Conservation (phyloP, 2,888 invertebrate species). For the Galeruca laticollis region DNA sequence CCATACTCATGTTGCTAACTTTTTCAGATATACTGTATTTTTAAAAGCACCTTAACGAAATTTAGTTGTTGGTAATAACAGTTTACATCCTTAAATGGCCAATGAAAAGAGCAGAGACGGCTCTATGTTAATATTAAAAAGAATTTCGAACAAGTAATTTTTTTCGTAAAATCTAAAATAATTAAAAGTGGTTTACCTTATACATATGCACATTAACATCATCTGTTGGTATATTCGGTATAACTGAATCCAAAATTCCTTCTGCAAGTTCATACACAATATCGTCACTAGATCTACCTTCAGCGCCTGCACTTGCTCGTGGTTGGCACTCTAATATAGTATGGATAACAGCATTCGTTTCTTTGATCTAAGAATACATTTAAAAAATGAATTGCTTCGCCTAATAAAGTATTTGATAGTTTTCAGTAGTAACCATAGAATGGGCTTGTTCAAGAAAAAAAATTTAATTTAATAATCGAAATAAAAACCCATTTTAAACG, state of each 20-base stretch:
- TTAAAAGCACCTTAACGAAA: too few relatives aligned
- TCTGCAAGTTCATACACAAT: constrained; percentile 83
- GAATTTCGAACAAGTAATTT: not conserved
- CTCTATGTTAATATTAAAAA: too few relatives aligned
- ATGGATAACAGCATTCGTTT: constrained; percentile 78
- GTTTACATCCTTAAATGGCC: too few relatives aligned
- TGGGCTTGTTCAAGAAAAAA: too few relatives aligned
- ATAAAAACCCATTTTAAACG: too few relatives aligned
- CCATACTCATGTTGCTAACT: too few relatives aligned
- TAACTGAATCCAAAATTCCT: constrained; percentile 74
- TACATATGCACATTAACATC: constrained; percentile 74
- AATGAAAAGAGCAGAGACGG: too few relatives aligned
- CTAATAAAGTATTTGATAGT: too few relatives aligned
- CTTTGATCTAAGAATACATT: constrained; percentile 76
- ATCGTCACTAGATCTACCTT: constrained; percentile 80
- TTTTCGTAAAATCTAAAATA: not conserved
- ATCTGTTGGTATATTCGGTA: constrained; percentile 73
- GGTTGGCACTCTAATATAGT: constrained; percentile 88
- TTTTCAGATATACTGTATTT: too few relatives aligned
- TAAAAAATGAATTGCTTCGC: not conserved
- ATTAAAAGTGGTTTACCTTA: constrained; percentile 64
- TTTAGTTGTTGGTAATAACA: too few relatives aligned
- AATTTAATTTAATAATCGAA: too few relatives aligned
- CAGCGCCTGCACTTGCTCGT: constrained; percentile 70
- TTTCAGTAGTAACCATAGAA: too few relatives aligned